These are phyloP conservation scores for Eristalis pertinax DNA, from an alignment of 2,888 invertebrate species.

Conservation along the genomic window DNA sequence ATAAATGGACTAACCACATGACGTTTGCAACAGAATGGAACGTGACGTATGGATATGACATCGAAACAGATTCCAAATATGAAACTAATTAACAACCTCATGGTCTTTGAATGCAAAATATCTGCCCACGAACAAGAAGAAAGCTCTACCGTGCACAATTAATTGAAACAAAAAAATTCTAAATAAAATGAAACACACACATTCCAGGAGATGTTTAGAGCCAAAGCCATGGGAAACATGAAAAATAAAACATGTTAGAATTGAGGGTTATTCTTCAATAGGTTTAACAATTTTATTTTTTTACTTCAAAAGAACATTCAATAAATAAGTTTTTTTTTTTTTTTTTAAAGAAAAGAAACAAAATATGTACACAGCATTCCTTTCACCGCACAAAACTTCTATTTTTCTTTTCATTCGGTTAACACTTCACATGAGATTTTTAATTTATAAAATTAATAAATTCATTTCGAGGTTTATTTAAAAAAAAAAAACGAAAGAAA, in stretches of 20 bases:
- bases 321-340: slow-evolving; percentile 11
- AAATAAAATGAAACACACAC: not conserved
- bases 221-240: slow-evolving; percentile 26
- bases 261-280: slow-evolving; percentile 40
- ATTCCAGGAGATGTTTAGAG: not conserved
- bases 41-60: too few species aligned
- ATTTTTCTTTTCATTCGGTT: not conserved
- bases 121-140: too few species aligned
- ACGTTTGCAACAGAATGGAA: too few species aligned
- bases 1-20: too few species aligned
- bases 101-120: too few species aligned
- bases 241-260: slow-evolving; percentile 67
- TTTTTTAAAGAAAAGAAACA: slow-evolving; percentile 10
- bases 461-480: slow-evolving; percentile 40
- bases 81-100: too few species aligned
- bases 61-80: too few species aligned
- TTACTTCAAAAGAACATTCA: slow-evolving; percentile 22
- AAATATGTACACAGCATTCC: slow-evolving; percentile 63
- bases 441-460: slow-evolving; percentile 34
- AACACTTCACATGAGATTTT: slow-evolving; percentile 21
- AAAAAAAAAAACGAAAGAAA: slow-evolving; percentile 31
- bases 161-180: too few species aligned
- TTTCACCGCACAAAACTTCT: slow-evolving; percentile 47
- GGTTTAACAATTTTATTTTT: slow-evolving; percentile 52
- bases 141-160: not conserved